These are phyloP conservation scores for Eilema depressum DNA, from an alignment of 2,888 invertebrate genomes.

Conservation along the genomic window DNA sequence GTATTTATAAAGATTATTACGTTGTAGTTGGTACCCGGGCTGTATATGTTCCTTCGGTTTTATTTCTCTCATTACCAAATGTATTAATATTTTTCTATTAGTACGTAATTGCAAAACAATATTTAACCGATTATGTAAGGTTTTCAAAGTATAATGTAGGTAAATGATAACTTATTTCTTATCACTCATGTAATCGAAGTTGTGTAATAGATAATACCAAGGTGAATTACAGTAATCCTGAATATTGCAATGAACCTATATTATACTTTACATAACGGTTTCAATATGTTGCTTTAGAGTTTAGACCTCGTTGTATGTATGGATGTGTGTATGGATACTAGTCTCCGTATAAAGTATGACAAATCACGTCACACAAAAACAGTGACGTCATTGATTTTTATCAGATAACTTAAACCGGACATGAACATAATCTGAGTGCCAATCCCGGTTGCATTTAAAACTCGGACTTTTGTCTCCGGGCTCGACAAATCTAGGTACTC, in stretches of 20 bases:
- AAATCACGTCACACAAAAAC: too few relatives aligned
- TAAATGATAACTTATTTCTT: neutral
- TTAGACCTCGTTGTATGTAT: neutral
- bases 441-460: neutral
- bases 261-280: neutral
- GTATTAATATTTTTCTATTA: neutral
- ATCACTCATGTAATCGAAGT: neutral
- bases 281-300: neutral
- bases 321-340: neutral
- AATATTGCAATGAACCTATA: neutral
- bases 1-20: too few relatives aligned
- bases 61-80: neutral
- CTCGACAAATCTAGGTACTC: neutral
- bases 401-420: too few relatives aligned
- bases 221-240: conserved; percentile 1
- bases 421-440: too few relatives aligned
- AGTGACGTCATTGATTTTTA: neutral
- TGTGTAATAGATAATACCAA: neutral
- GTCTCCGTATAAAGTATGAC: too few relatives aligned
- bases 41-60: too few relatives aligned
- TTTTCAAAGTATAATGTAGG: conserved; percentile 4
- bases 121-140: neutral
- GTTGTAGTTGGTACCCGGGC: too few relatives aligned
- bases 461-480: too few relatives aligned
- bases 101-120: neutral